Evolutionary conservation across 2,888 invertebrate genomes (phyloP), one percentile per base, ranked within the genome.

Genomic region (Drosophila limbata): DNA sequence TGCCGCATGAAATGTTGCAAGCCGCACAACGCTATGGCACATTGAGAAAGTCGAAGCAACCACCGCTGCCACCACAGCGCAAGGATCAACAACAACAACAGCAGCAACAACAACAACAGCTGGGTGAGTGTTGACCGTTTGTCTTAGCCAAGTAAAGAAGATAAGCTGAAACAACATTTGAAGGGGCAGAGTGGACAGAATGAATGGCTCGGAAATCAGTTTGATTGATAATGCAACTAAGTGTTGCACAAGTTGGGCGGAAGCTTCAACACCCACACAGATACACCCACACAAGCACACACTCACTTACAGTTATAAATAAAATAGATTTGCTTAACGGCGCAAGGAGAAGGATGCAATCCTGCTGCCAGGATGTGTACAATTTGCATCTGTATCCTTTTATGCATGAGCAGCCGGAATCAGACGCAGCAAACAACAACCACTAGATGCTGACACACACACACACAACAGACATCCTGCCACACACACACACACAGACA

Each of bases 151-250:
- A 57, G 44, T 57, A 42, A n/a, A 52, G 51, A 33, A 65, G 64
- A 75, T 66, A 66, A 66, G 75, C 64, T 37, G n/a, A 3, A 56
- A 15, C 19, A 33, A 50, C 17, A 44, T 10, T 5, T 10, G 10
- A 17, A 19, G n/a, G 33, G 42, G 39, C 11, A 4, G 39, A 31
- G n/a, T 9, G 17, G 48, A 17, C 2, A 44, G 33, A 48, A 77
- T 79, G 71, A 64, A 75, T 75, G 70, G 61, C 72, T 70, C 15
- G 59, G 71, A 90, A 90, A 90, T 91, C 90, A 83, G 88, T 83
- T 84, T 91, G 91, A 90, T 90, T 90, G 91, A 91, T 91, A 90
- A 89, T 83, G 79, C 90, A 90, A 83, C 91, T 90, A 82, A 86
- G 84, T 75, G 80, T 73, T 69, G 67, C 47, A 48, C 48, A 42